These are phyloP conservation scores for Leptobrachium ailaonicum DNA, from an alignment of 2,113 vertebrate genomes.

Conservation along the genomic window DNA sequence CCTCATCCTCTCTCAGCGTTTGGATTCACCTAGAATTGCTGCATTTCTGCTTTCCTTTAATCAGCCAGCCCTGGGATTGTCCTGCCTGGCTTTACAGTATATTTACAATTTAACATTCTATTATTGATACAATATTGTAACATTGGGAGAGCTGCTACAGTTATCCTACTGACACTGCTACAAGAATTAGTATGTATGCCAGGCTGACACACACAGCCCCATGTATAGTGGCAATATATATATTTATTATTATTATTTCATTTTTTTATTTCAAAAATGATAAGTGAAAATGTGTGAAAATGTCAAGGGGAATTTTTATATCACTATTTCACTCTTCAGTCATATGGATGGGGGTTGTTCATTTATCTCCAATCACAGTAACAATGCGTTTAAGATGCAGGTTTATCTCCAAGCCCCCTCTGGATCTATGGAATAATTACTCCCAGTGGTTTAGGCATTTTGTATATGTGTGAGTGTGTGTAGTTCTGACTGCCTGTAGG, in stretches of 20 bases:
- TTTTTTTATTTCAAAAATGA: too few species aligned
- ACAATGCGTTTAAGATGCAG: conserved; percentile 32
- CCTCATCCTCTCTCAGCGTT: neutral
- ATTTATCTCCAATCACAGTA: conserved; percentile 18
- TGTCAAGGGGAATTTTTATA: neutral
- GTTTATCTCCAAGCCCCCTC: conserved; percentile 21
- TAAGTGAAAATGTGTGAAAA: too few species aligned
- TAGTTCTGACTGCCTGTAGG: neutral
- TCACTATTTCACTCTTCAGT: neutral
- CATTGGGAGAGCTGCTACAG: too few species aligned
- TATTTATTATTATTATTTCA: too few species aligned
- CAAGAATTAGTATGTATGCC: too few species aligned
- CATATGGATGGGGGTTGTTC: neutral
- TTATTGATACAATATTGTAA: too few species aligned
- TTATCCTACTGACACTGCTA: too few species aligned
- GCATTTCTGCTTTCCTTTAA: neutral
- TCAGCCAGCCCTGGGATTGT: too few species aligned
- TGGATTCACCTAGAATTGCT: conserved; percentile 4
- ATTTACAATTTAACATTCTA: too few species aligned
- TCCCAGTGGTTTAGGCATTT: neutral
- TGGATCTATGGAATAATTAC: conserved; percentile 11
- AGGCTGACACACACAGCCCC: too few species aligned
- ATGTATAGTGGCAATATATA: too few species aligned
- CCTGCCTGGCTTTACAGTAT: too few species aligned
- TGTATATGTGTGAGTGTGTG: conserved; percentile 10